Evolutionary conservation across 2,888 invertebrate genomes (phyloP).

Genomic region (Leucophora obtusa): DNA sequence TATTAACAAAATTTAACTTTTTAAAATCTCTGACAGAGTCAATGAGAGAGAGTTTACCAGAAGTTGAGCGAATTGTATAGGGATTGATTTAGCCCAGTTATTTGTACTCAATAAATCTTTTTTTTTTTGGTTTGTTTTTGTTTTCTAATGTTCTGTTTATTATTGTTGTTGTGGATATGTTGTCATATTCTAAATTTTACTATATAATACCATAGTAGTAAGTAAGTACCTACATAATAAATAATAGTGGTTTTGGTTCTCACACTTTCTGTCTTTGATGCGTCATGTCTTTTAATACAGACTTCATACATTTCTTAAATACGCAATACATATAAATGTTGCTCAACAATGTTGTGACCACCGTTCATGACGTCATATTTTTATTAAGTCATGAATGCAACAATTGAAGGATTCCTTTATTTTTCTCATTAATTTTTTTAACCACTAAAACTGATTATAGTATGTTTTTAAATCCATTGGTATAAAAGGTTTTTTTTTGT

Average conservation of each 20-base stretch:
- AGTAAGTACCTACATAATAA: too few relatives aligned
- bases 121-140: too few relatives aligned
- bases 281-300: conserved; percentile 42
- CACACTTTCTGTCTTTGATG: conserved; percentile 32
- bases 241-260: conserved; percentile 14
- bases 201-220: conserved; percentile 2
- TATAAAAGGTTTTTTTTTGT: too few relatives aligned
- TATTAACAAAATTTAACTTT: too few relatives aligned
- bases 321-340: conserved; percentile 67
- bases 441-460: too few relatives aligned
- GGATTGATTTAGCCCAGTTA: too few relatives aligned
- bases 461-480: too few relatives aligned
- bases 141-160: conserved; percentile 8
- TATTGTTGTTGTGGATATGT: neutral
- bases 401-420: neutral
- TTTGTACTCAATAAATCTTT: conserved; percentile 22
- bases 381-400: neutral
- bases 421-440: too few relatives aligned
- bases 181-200: conserved; percentile 8
- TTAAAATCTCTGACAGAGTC: too few relatives aligned
- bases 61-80: too few relatives aligned
- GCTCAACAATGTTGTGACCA: conserved; percentile 55
- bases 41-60: too few relatives aligned
- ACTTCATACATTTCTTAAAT: conserved; percentile 49
- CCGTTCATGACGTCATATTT: conserved; percentile 16